phyloP scores from a whole-genome alignment of 2,797 vertebrate species.

The Synanceia verrucosa region DNA sequence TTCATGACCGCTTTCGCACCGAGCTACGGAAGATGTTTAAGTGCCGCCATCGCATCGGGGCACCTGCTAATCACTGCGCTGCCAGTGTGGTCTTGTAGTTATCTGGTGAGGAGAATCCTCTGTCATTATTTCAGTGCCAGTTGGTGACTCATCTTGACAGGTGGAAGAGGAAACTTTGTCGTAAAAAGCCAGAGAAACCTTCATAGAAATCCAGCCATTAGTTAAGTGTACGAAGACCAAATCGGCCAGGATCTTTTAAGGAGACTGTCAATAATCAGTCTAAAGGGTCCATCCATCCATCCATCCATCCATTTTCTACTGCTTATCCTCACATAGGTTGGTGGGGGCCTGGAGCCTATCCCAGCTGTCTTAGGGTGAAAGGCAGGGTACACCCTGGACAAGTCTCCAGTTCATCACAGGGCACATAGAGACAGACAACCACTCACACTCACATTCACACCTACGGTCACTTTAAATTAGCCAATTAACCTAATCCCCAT shows the following conservation, averaged over 20 bases:
- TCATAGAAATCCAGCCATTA: neutral
- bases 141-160: neutral
- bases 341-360: too few relatives aligned
- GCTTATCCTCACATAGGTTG: too few relatives aligned
- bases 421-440: too few relatives aligned
- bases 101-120: neutral
- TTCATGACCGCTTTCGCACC: slow-evolving; percentile 86
- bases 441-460: too few relatives aligned
- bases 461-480: too few relatives aligned
- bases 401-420: too few relatives aligned
- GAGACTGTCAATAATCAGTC: neutral
- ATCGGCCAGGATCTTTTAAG: too few relatives aligned
- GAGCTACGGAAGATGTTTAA: slow-evolving; percentile 82
- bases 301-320: too few relatives aligned
- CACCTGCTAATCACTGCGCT: slow-evolving; percentile 66
- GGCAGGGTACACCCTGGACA: too few relatives aligned
- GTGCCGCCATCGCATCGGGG: slow-evolving; percentile 72
- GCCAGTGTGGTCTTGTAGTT: slow-evolving; percentile 68
- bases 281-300: too few relatives aligned
- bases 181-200: neutral
- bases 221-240: neutral
- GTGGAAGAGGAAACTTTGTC: neutral
- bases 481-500: too few relatives aligned
- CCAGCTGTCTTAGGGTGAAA: too few relatives aligned
- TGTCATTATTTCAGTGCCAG: neutral